Base-by-base conservation (phyloP, 1,140 invertebrate species). In the Babylonia areolata region DNA sequence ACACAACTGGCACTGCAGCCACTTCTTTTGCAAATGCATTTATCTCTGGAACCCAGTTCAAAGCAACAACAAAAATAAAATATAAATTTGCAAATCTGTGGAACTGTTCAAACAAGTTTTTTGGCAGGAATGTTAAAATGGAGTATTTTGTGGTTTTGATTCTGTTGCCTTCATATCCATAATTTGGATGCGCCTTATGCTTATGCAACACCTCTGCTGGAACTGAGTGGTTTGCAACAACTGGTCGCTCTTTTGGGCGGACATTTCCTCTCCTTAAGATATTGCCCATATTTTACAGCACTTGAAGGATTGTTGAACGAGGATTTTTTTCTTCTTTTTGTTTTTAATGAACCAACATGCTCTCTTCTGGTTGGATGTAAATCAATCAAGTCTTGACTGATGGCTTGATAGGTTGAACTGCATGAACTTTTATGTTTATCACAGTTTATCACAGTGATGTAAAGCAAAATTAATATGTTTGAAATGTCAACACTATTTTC, bases 71-170 rank as follows among this genome's bases (percentile, higher is more conserved):
- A 93, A 98, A 97, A 91, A 99, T 97, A 95, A 99, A 99, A 95
- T 99, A 99, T 87, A 99, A 95, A 95, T 99, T 99, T 58, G 99
- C 99, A 92, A 99, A 97, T 87, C 98, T 96, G 94, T 98, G 98
- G 95, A 99, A 99, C 95, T 99, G 99, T 95, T 99, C 99, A 93
- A 99, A 96, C 39, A 99, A 94, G 95, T 99, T 99, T 93, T 99
- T 98, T 20, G 98, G 98, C 91, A 99, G 95, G 95, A 99, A 99
- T 91, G 97, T 98, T 54, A 99, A 95, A 58, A 97, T 91, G 9
- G 98, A 99, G 94, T 99, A 99, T 95, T 99, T 99, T 5, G 98
- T 99, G 92, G 99, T 99, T 89, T 92, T 91, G 35, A 94, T 92
- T 80, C 78, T 51, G 78, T 80, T 80, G 6, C 39, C 28, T 3